Conservation (phyloP, 2,888 invertebrate species). For the Operophtera brumata region DNA sequence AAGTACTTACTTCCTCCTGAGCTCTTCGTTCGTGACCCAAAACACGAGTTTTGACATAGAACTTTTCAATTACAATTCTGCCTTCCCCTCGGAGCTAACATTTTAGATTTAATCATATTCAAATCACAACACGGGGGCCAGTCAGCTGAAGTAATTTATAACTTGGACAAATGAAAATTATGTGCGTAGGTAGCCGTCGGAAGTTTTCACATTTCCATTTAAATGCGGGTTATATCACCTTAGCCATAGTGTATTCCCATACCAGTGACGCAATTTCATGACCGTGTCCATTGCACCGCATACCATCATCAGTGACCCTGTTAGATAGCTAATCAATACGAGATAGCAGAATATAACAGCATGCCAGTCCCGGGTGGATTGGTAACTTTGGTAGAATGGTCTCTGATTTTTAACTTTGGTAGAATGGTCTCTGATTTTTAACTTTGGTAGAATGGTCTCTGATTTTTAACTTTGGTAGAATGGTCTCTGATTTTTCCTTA, state of each 20-base stretch:
- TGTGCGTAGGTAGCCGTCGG: slow-evolving; percentile 66
- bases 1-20: slow-evolving; percentile 13
- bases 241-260: background rate
- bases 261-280: slow-evolving; percentile 4
- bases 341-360: background rate
- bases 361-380: background rate
- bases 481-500: background rate
- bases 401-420: background rate
- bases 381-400: background rate
- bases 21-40: slow-evolving; percentile 26
- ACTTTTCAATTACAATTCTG: slow-evolving; percentile 37
- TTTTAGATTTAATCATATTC: slow-evolving; percentile 61
- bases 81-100: slow-evolving; percentile 43
- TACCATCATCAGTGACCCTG: background rate
- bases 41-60: slow-evolving; percentile 23
- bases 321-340: too few species aligned
- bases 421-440: background rate
- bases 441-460: background rate
- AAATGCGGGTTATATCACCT: slow-evolving; percentile 75
- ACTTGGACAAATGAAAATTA: slow-evolving; percentile 67
- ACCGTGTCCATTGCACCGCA: background rate
- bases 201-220: slow-evolving; percentile 73
- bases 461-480: background rate
- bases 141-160: slow-evolving; percentile 54
- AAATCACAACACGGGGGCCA: slow-evolving; percentile 54